Evolutionary conservation across 2,797 vertebrate species (phyloP).

Genomic region (Danio choprae): DNA sequence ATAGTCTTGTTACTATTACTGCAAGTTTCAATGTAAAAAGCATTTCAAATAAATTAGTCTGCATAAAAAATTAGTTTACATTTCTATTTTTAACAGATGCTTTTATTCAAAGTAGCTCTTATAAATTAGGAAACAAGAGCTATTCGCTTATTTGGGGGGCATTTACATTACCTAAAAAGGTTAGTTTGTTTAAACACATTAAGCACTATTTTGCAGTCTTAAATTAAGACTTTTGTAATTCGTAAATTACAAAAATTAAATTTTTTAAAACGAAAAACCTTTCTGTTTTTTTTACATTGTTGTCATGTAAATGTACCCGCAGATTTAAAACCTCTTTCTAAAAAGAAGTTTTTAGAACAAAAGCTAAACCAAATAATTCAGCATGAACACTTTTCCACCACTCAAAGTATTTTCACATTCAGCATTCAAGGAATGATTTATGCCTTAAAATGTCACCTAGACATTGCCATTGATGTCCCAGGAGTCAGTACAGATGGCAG

Average conservation of each 20-base stretch:
- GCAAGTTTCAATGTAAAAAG: too few relatives aligned
- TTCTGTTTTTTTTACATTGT: too few relatives aligned
- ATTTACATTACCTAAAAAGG: too few relatives aligned
- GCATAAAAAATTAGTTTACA: neutral
- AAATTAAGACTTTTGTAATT: too few relatives aligned
- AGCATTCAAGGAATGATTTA: neutral
- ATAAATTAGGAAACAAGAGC: neutral
- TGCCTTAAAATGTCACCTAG: neutral
- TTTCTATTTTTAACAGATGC: neutral
- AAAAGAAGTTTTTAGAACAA: neutral
- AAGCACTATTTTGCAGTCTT: too few relatives aligned
- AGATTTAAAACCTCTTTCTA: neutral
- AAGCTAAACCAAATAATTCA: neutral
- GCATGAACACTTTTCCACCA: neutral
- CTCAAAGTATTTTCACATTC: neutral
- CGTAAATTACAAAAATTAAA: too few relatives aligned
- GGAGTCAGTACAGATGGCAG: slow-evolving; percentile 15
- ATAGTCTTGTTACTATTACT: too few relatives aligned
- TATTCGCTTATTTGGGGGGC: too few relatives aligned
- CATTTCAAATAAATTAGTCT: neutral
- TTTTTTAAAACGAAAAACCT: too few relatives aligned
- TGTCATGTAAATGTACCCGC: too few relatives aligned
- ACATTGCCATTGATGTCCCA: slow-evolving; percentile 3
- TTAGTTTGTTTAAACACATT: too few relatives aligned
- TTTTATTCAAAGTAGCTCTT: neutral